A percentile compares a stretch with the other conserved stretches of the same genome.
Evolutionary conservation across 2,888 invertebrate genomes (phyloP).

Genomic region (Tachina grossa): DNA sequence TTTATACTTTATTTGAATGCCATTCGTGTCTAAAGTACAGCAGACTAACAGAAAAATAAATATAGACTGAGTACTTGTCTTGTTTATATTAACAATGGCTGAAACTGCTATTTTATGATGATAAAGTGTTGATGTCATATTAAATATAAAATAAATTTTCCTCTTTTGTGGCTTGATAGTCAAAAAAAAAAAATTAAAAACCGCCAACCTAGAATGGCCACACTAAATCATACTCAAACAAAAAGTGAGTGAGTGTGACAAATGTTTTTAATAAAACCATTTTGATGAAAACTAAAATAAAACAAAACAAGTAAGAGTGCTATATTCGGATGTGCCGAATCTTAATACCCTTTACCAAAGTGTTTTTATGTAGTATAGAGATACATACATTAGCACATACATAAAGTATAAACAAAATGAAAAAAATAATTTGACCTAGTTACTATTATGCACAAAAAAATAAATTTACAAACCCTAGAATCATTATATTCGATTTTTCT

Average conservation of each 20-base stretch:
- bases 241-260: conserved; percentile 25
- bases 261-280: conserved; percentile 34
- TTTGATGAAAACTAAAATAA: conserved; percentile 19
- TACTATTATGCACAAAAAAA: too few species aligned
- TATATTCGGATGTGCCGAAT: too few species aligned
- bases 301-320: too few species aligned
- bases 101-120: conserved; percentile 66
- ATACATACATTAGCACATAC: too few species aligned
- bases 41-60: neutral
- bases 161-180: conserved; percentile 31
- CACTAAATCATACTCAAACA: conserved; percentile 38
- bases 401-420: too few species aligned
- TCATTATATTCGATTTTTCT: too few species aligned
- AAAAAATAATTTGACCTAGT: too few species aligned
- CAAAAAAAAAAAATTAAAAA: conserved; percentile 14
- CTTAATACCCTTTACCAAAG: too few species aligned
- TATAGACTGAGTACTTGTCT: conserved; percentile 2
- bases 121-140: conserved; percentile 62
- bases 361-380: too few species aligned
- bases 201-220: conserved; percentile 19
- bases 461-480: too few species aligned
- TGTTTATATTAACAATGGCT: conserved; percentile 19
- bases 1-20: conserved; percentile 29
- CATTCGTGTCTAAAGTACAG: neutral
- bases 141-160: conserved; percentile 55